Base-by-base conservation (phyloP, 2,113 vertebrate species). In the Psittacula cyanocephala region DNA sequence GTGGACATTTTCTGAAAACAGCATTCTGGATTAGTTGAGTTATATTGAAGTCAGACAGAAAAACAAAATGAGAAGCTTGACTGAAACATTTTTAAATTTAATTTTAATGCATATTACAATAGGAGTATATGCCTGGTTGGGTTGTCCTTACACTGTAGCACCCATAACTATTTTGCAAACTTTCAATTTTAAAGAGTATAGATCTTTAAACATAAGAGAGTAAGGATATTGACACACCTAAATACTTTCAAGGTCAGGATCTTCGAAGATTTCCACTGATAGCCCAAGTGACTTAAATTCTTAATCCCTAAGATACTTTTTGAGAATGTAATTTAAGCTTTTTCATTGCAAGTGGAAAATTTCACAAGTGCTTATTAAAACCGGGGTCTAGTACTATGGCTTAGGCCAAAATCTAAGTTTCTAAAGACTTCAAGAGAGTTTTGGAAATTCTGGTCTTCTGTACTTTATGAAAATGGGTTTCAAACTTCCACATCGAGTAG, bases 81-180 rank as follows among this genome's bases (percentile, higher is more conserved):
- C 20, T 19, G 17, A 53, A 23, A 29, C 23, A 29, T 70, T 46
- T 81, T 29, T 17, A n/a, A 59, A 67, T 71, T 75, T 63, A 64
- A 71, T 81, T 89, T 63, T 9, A 59, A 1, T 72, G 23, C 5
- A 10, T 57, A 46, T n/a, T 16, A 33, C 20, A 37, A 27, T 12
- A 68, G 35, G 28, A 64, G 29, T 31, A 13, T 31, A 25, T 49
- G 22, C 31, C 24, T 65, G 27, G 5, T 60, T 0, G 0, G 6
- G 3, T 84, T 74, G 44, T 47, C 14, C 55, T 75, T 15, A 35
- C 46, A 13, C 14, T 59, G 20, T 22, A 41, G 39, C 22, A 24
- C 7, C 20, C 14, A 1, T 18, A 55, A 37, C 1, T 84, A 7
- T 59, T 49, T 52, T 28, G 13, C 10, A 76, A 64, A 53, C 20